Evolutionary conservation across 2,113 vertebrate species (phyloP).

Genomic region (Lamprotornis superbus): DNA sequence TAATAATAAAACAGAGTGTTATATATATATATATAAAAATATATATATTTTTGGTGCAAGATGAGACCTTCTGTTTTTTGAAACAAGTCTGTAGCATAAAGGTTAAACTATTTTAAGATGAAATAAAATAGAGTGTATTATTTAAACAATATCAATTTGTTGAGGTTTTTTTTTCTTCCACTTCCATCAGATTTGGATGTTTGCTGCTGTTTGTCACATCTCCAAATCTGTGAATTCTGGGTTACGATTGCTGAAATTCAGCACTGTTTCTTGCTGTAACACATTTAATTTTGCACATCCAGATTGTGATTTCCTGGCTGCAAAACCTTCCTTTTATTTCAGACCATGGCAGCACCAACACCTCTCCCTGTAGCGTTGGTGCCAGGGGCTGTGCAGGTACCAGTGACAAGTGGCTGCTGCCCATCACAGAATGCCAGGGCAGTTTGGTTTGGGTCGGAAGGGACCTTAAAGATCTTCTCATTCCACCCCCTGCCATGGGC

Average conservation of each 20-base stretch:
- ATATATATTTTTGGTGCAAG: constrained; percentile 83
- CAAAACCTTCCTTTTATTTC: neutral
- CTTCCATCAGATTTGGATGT: neutral
- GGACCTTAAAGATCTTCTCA: too few relatives aligned
- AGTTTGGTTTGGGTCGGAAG: neutral
- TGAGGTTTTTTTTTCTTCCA: neutral
- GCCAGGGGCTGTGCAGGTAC: neutral
- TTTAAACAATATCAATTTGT: constrained; percentile 82
- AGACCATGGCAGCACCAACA: neutral
- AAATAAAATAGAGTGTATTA: constrained; percentile 92
- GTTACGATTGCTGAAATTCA: neutral
- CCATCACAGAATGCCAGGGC: neutral
- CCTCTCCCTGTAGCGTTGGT: accelerated
- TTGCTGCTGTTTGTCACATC: neutral
- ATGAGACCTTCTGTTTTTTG: constrained; percentile 86
- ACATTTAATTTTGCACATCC: neutral
- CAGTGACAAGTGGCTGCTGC: neutral
- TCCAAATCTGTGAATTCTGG: neutral
- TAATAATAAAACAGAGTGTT: constrained; percentile 83
- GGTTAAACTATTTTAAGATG: constrained; percentile 94
- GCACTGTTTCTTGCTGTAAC: neutral
- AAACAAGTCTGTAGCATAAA: constrained; percentile 96
- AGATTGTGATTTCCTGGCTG: neutral
- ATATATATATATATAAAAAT: constrained; percentile 76
- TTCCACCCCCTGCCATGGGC: neutral